A percentile compares a stretch with the other conserved stretches of the same genome.
These are phyloP conservation scores for Drosophila insularis DNA, from an alignment of 1,140 invertebrate species.

Conservation along the genomic window DNA sequence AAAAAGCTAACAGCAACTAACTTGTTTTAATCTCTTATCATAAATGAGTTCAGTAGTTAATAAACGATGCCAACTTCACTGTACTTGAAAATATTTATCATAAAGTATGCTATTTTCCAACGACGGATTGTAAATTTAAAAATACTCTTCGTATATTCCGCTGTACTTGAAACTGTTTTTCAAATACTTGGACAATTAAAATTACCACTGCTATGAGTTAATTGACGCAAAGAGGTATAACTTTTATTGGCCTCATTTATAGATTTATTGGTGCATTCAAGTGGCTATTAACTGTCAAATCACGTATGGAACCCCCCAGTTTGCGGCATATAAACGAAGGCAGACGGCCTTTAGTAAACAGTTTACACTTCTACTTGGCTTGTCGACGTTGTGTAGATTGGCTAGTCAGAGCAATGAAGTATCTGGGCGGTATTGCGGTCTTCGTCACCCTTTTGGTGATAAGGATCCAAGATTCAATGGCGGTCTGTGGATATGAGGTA, in stretches of 20 bases:
- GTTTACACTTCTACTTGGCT: not conserved
- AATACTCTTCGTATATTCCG: too few relatives aligned
- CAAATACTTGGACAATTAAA: not conserved
- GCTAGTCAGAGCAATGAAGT: constrained; percentile 22
- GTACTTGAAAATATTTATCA: not conserved
- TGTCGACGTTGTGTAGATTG: not conserved
- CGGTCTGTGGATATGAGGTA: constrained; percentile 61
- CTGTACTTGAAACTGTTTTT: not conserved
- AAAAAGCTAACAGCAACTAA: too few relatives aligned
- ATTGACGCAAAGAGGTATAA: not conserved
- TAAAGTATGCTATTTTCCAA: too few relatives aligned
- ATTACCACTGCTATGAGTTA: not conserved
- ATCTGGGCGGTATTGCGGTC: constrained; percentile 1
- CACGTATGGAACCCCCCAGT: not conserved
- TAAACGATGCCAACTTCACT: not conserved
- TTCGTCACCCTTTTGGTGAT: constrained; percentile 30
- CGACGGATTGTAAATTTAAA: not conserved
- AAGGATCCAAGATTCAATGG: not conserved
- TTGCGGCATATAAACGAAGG: constrained; percentile 32
- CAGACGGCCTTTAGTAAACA: not conserved
- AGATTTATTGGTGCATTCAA: not conserved
- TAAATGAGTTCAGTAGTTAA: too few relatives aligned
- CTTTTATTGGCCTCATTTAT: not conserved
- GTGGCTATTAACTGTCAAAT: constrained; percentile 10
- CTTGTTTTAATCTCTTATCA: too few relatives aligned